Evolutionary conservation across 2,113 vertebrate species (phyloP).

Genomic region (Epinephelus fuscoguttatus): DNA sequence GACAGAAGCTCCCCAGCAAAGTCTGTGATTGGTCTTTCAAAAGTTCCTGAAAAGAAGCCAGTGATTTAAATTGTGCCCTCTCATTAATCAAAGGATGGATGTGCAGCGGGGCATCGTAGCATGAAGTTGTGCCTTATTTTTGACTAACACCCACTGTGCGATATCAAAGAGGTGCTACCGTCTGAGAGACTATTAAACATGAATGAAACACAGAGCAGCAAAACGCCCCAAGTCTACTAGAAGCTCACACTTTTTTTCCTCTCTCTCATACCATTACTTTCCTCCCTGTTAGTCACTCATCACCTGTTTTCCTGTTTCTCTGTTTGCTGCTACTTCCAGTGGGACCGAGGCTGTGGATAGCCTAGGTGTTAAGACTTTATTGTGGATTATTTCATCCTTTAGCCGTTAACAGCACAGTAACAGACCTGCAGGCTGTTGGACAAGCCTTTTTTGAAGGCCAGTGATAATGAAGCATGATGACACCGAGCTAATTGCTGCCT

Average conservation of each 20-base stretch:
- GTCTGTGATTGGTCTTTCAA: neutral
- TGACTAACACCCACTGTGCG: constrained; percentile 8
- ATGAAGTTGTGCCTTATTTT: constrained; percentile 24
- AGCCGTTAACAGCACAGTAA: neutral
- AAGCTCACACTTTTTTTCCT: neutral
- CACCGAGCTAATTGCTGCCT: neutral
- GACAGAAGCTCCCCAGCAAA: neutral
- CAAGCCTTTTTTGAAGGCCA: constrained; percentile 35
- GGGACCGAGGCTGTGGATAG: neutral
- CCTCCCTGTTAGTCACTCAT: neutral
- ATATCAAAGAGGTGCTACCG: constrained; percentile 39
- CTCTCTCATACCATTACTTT: neutral
- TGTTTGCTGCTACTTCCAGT: neutral
- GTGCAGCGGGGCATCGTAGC: constrained; percentile 18
- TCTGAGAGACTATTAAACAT: constrained; percentile 47
- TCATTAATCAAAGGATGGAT: constrained; percentile 36
- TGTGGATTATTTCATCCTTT: neutral
- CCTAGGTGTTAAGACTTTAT: constrained; percentile 9
- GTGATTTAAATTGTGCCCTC: constrained; percentile 20
- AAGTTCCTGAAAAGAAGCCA: neutral
- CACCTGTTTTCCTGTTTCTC: neutral
- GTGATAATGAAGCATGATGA: constrained; percentile 22
- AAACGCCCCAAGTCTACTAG: neutral
- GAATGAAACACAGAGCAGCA: constrained; percentile 30
- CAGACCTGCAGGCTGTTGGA: constrained; percentile 21